phyloP scores from a whole-genome alignment of 2,888 invertebrate genomes.

The Noctua janthina region DNA sequence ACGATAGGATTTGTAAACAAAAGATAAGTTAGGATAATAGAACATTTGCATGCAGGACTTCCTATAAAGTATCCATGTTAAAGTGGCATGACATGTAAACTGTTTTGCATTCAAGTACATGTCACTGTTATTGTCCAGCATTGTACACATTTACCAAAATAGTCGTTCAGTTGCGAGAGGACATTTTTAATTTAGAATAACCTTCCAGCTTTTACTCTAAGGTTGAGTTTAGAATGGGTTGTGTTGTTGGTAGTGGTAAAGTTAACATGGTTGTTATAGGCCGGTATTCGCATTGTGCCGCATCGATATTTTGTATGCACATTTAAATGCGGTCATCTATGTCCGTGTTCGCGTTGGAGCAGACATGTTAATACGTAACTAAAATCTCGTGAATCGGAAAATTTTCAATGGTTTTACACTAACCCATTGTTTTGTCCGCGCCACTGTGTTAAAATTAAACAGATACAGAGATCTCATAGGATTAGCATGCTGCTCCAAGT shows the following conservation, averaged over 20 bases:
- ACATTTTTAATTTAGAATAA: slow-evolving; percentile 47
- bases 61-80: slow-evolving; percentile 83
- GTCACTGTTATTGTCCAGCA: slow-evolving; percentile 87
- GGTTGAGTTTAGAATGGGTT: slow-evolving; percentile 63
- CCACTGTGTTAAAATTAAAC: slow-evolving; percentile 60
- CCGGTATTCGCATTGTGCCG: slow-evolving; percentile 84
- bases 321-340: slow-evolving; percentile 89
- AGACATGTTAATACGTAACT: slow-evolving; percentile 80
- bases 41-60: slow-evolving; percentile 79
- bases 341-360: slow-evolving; percentile 76
- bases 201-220: slow-evolving; percentile 58
- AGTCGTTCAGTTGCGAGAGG: slow-evolving; percentile 33
- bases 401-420: slow-evolving; percentile 73
- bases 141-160: slow-evolving; percentile 74
- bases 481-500: slow-evolving; percentile 61
- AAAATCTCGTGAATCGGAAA: slow-evolving; percentile 78
- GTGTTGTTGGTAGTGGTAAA: slow-evolving; percentile 53
- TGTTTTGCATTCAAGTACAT: slow-evolving; percentile 88
- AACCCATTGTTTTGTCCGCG: slow-evolving; percentile 67
- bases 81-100: slow-evolving; percentile 85
- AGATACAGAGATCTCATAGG: slow-evolving; percentile 44
- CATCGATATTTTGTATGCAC: slow-evolving; percentile 89
- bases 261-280: slow-evolving; percentile 74
- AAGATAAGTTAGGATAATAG: slow-evolving; percentile 63
- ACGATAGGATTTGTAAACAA: slow-evolving; percentile 55